Evolutionary conservation across 2,888 invertebrate species (phyloP).

Genomic region (Drosophila greeni): DNA sequence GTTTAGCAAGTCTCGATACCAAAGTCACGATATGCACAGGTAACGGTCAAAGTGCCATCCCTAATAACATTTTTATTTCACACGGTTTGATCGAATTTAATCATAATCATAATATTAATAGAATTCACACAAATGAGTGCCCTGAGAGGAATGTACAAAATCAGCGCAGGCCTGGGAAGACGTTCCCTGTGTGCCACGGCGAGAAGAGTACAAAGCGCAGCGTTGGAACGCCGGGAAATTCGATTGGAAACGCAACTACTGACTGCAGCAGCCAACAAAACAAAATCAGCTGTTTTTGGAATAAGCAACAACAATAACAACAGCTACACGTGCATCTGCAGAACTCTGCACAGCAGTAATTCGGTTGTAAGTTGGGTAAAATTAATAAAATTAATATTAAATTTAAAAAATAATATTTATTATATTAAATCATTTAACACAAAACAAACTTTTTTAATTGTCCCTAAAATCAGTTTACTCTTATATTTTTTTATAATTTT

Average conservation of each 20-base stretch:
- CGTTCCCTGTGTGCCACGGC: background rate
- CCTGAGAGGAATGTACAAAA: slow-evolving; percentile 45
- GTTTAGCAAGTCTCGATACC: background rate
- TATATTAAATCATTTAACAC: background rate
- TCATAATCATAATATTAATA: slow-evolving; percentile 3
- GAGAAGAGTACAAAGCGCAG: background rate
- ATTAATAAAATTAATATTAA: background rate
- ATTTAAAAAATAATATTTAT: background rate
- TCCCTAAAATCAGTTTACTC: background rate
- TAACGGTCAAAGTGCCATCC: slow-evolving; percentile 3
- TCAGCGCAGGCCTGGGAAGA: slow-evolving; percentile 24
- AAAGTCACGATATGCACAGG: background rate
- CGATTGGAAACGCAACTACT: slow-evolving; percentile 9
- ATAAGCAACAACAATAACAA: slow-evolving; percentile 23
- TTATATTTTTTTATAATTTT: background rate
- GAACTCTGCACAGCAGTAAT: slow-evolving; percentile 19
- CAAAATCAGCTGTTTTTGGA: slow-evolving; percentile 32
- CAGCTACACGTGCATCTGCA: slow-evolving; percentile 30
- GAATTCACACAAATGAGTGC: slow-evolving; percentile 40
- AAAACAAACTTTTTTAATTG: background rate
- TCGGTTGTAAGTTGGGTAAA: slow-evolving; percentile 28
- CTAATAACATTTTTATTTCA: slow-evolving; percentile 17
- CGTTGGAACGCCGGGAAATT: background rate
- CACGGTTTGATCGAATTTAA: slow-evolving; percentile 7
- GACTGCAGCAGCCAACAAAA: slow-evolving; percentile 1